Base-by-base conservation (phyloP, 2,797 vertebrate species). In the Sciurus vulgaris region DNA sequence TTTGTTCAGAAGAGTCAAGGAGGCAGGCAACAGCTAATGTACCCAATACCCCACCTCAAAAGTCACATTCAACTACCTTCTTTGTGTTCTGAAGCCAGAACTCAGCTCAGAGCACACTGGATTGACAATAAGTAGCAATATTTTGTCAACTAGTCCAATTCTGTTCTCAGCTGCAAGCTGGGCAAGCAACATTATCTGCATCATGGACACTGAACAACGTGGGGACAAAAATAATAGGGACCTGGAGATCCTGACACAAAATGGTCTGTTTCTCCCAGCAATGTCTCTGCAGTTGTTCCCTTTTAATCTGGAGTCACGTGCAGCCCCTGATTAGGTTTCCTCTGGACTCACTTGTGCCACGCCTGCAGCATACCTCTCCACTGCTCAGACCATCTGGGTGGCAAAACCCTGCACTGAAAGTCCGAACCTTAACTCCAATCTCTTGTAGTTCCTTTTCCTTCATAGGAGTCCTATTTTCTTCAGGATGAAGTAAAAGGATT, bases 281-380 rank as follows among this genome's bases (percentile, higher is more conserved):
- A 91, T 24, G 89, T 89, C 86, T 88, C 91, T 73, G 72, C 79
- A 96, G 94, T 96, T 95, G 95, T 93, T 94, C 69, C 94, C 79
- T 89, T 83, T 81, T 88, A 87, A 89, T 96, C 93, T 93, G 89
- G 81, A 78, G 94, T 97, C 95, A 96, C 49, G 54, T 97, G 97
- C 93, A 82, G 96, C 77, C 97, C 88, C 97, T 83, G 84, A 92
- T 95, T 95, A 96, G 87, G 92, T 97, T 98, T 97, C 98, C 93
- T 94, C 92, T 93, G 96, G 97, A 94, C 94, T 85, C 72, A 47
- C 97, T 96, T 89, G 85, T 93, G 96, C 90, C 97, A 97, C 5
- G 88, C 96, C 96, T 97, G 95, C 94, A 96, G 92, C 93, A 97
- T 94, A 61, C 82, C 94, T 89, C 83, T 28, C 15, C 44, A 22